Percentiles rank a stretch among this genome's conserved stretches.
Conservation (phyloP, 2,113 vertebrate species). For the Atlantisia rogersi region DNA sequence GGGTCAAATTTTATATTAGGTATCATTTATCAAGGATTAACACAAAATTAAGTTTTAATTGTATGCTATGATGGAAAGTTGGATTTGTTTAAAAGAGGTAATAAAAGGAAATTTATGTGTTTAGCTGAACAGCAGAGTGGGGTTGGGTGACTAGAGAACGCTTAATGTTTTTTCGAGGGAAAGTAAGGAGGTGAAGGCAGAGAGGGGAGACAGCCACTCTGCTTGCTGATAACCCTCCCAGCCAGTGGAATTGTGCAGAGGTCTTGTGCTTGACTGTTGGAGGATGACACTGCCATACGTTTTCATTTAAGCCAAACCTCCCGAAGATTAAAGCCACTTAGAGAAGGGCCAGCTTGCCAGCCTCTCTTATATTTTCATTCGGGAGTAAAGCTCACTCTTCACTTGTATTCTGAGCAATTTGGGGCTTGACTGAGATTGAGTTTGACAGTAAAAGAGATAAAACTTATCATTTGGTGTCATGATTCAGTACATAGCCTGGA, state of each 20-base stretch:
- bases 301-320: constrained; percentile 36
- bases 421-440: constrained; percentile 67
- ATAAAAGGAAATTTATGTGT: constrained; percentile 64
- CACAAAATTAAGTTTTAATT: constrained; percentile 63
- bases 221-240: constrained; percentile 11
- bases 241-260: not conserved
- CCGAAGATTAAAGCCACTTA: constrained; percentile 48
- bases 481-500: constrained; percentile 65
- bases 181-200: constrained; percentile 51
- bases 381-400: not conserved
- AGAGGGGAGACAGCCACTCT: constrained; percentile 7
- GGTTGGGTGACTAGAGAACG: not conserved
- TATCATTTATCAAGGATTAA: constrained; percentile 56
- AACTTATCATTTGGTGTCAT: constrained; percentile 73
- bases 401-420: constrained; percentile 54
- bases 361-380: not conserved
- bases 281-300: not conserved
- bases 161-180: not conserved
- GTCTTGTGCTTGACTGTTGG: not conserved
- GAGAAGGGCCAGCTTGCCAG: constrained; percentile 6
- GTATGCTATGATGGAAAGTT: constrained; percentile 47
- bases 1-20: constrained; percentile 4
- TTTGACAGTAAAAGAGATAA: constrained; percentile 78
- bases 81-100: constrained; percentile 62
- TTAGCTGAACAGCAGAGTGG: not conserved